phyloP scores from a whole-genome alignment of 2,797 vertebrate genomes.

The Sebastes glaucus region DNA sequence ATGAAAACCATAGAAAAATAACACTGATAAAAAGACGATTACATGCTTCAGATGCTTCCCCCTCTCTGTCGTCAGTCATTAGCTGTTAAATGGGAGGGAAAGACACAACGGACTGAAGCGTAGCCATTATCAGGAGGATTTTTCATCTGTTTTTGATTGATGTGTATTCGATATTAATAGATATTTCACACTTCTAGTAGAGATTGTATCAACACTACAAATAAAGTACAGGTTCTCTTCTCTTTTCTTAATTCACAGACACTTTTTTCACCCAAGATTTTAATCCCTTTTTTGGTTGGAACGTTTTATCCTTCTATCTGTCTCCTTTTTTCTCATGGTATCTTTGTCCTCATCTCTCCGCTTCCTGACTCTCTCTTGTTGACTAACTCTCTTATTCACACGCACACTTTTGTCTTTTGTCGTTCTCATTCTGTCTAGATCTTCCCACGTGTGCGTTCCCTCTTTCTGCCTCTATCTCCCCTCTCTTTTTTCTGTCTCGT shows the following conservation, averaged over 20 bases:
- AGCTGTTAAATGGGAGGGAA: slow-evolving; percentile 45
- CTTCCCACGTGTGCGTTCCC: not conserved
- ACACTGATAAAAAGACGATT: slow-evolving; percentile 38
- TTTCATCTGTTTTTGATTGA: slow-evolving; percentile 22
- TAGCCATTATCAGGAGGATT: slow-evolving; percentile 2
- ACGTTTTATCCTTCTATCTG: not conserved
- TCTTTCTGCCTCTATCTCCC: not conserved
- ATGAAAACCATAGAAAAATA: slow-evolving; percentile 37
- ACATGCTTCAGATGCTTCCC: slow-evolving; percentile 33
- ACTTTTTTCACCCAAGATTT: slow-evolving; percentile 3
- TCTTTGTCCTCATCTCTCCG: slow-evolving; percentile 11
- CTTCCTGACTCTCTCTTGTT: not conserved
- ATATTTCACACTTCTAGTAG: not conserved
- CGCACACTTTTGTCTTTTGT: not conserved
- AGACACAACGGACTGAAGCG: slow-evolving; percentile 20
- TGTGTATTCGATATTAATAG: slow-evolving; percentile 17
- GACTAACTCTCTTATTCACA: not conserved
- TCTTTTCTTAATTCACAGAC: slow-evolving; percentile 5
- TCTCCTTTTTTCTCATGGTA: not conserved
- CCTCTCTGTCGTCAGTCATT: slow-evolving; percentile 37
- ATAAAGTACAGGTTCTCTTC: not conserved
- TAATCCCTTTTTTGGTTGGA: not conserved
- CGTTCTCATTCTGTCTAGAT: slow-evolving; percentile 19
- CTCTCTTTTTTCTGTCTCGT: slow-evolving; percentile 21
- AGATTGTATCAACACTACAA: not conserved